Conservation (phyloP, 2,888 invertebrate genomes). For the Panzeria rudis region DNA sequence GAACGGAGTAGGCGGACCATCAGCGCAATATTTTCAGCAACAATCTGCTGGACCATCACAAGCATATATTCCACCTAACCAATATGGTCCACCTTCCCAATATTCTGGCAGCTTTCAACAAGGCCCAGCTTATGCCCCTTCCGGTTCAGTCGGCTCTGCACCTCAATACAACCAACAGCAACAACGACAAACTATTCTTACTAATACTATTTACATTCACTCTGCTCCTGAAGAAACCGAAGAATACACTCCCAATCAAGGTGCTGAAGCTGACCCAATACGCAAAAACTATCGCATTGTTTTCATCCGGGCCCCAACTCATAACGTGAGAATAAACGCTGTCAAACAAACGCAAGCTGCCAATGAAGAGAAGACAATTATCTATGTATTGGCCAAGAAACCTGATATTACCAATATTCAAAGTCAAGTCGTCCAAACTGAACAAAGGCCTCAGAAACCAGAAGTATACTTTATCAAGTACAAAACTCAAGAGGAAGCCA, state of each 20-base stretch:
- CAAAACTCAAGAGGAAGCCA: conserved; percentile 82
- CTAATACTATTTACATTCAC: conserved; percentile 82
- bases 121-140: not conserved
- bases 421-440: conserved; percentile 86
- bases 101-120: conserved; percentile 22
- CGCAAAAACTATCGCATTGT: conserved; percentile 83
- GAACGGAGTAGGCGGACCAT: not conserved
- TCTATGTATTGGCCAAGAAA: conserved; percentile 83
- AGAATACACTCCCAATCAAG: conserved; percentile 73
- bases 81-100: not conserved
- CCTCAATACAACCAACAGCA: conserved; percentile 15
- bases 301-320: conserved; percentile 83
- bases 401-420: conserved; percentile 80
- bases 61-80: conserved; percentile 48
- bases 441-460: conserved; percentile 80
- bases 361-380: conserved; percentile 83
- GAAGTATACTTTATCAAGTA: conserved; percentile 84
- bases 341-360: conserved; percentile 78
- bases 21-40: conserved; percentile 26
- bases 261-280: conserved; percentile 77
- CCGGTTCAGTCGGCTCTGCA: not conserved
- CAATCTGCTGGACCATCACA: conserved; percentile 53
- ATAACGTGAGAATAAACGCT: conserved; percentile 82
- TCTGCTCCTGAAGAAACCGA: conserved; percentile 81
- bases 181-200: conserved; percentile 76